Percentiles rank a stretch among this genome's conserved stretches.
These are phyloP conservation scores for Dicaeum eximium DNA, from an alignment of 2,113 vertebrate genomes.

Conservation along the genomic window DNA sequence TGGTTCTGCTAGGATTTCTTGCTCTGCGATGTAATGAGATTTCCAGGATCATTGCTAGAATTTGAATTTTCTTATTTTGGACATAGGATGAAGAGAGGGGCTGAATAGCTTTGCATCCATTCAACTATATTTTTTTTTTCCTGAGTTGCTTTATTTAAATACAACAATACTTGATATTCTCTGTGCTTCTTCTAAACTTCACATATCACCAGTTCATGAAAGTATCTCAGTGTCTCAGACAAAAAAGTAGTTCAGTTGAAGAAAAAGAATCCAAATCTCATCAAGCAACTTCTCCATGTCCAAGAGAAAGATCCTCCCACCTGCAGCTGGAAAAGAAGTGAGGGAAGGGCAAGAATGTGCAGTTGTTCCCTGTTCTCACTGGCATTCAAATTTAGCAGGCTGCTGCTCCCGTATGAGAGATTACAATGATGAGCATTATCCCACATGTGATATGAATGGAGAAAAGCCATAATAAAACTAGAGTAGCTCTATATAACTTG, in stretches of 20 bases:
- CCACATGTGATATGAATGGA: neutral
- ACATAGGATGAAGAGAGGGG: neutral
- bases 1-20: neutral
- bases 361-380: neutral
- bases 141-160: neutral
- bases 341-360: conserved; percentile 6
- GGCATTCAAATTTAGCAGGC: neutral
- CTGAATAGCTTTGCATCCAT: neutral
- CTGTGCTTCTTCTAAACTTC: neutral
- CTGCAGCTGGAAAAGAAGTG: conserved; percentile 25
- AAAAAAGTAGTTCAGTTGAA: neutral
- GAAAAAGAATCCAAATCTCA: neutral
- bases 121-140: neutral
- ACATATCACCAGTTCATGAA: neutral
- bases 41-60: neutral
- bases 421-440: conserved; percentile 35
- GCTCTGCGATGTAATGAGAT: neutral
- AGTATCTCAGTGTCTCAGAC: neutral
- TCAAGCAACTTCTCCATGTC: neutral
- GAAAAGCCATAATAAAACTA: neutral
- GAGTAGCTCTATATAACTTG: neutral
- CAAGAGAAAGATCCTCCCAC: conserved; percentile 14
- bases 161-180: neutral
- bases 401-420: neutral
- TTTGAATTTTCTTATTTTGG: neutral